These are phyloP conservation scores for Protula sp. DNA, from an alignment of 2,888 invertebrate genomes.

Conservation along the genomic window DNA sequence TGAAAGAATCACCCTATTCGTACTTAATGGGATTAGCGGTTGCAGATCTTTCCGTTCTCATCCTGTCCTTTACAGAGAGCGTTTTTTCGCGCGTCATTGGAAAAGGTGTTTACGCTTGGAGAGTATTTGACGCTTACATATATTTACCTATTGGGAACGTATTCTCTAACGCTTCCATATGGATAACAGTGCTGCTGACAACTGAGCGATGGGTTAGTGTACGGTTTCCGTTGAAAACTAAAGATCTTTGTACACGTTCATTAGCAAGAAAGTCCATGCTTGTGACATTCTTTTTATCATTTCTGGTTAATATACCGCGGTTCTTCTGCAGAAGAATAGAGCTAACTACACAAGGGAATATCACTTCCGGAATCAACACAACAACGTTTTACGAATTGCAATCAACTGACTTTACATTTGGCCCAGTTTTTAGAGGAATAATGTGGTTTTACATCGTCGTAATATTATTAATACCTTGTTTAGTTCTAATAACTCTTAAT, in stretches of 20 bases:
- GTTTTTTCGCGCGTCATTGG: constrained; percentile 12
- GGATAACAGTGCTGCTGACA: constrained; percentile 42
- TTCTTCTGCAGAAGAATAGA: constrained; percentile 25
- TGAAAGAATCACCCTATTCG: constrained; percentile 47
- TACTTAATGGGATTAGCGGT: constrained; percentile 44
- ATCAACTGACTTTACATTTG: constrained; percentile 29
- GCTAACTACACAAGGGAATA: not conserved
- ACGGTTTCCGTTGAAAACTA: constrained; percentile 35
- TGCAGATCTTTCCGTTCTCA: constrained; percentile 37
- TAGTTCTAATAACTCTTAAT: constrained; percentile 32
- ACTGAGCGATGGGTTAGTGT: constrained; percentile 44
- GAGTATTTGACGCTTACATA: constrained; percentile 34
- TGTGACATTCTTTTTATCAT: constrained; percentile 27
- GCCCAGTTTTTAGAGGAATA: constrained; percentile 23
- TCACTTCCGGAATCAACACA: not conserved
- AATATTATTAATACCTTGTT: constrained; percentile 36
- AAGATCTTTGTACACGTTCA: constrained; percentile 36
- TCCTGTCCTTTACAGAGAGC: constrained; percentile 32
- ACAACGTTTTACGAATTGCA: constrained; percentile 7
- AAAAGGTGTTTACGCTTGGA: constrained; percentile 28
- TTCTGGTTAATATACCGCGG: constrained; percentile 37
- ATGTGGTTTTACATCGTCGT: constrained; percentile 37
- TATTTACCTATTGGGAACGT: constrained; percentile 40
- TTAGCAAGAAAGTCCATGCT: constrained; percentile 39
- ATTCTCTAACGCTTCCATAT: constrained; percentile 39